Base-by-base conservation (phyloP, 2,113 vertebrate genomes). In the Psittacula cyanocephala region DNA sequence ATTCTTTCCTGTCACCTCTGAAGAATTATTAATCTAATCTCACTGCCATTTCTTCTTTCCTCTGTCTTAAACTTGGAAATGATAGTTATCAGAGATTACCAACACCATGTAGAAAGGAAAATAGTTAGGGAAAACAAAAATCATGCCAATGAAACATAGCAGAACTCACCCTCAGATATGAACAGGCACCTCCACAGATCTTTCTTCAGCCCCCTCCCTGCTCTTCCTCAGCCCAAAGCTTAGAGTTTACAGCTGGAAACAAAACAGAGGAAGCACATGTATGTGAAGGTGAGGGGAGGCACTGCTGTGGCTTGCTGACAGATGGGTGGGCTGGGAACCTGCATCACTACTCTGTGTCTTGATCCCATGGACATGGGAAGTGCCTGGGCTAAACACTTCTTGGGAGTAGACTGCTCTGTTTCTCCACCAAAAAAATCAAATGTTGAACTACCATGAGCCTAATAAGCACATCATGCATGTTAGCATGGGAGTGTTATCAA, bases 351-450 rank as follows among this genome's bases (percentile, higher is more conserved):
- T 55, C 15, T 59, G 8, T 57, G 28, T 3, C 33, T 65, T 57
- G 15, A 39, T 39, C 6, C 29, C 3, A 16, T 9, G 17, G 46
- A 17, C 17, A 6, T 13, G 3, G 13, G 4, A 63, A 39, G 11
- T 12, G 8, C 4, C 13, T 41, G 55, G 9, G 6, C 3, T 60
- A 80, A 86, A 31, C 5, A 3, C 2, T 10, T 4, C 4, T 4
- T 25, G 41, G 6, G 35, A 20, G 1, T 6, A 0, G 2, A 17
- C 6, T 49, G 10, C 2, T 88, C 25, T 70, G 2, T 52, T 65
- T 74, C 31, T 76, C 19, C 23, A 6, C 7, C 59, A 52, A 62
- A 72, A 72, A 86, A 47, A 9, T 4, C 3, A 62, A 49, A 53
- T 16, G 4, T 23, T 41, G 25, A 59, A 6, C 4, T 29, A 29